A percentile compares a stretch with the other conserved stretches of the same genome.
phyloP scores from a whole-genome alignment of 1,140 invertebrate genomes.

The Drosophila parvula region DNA sequence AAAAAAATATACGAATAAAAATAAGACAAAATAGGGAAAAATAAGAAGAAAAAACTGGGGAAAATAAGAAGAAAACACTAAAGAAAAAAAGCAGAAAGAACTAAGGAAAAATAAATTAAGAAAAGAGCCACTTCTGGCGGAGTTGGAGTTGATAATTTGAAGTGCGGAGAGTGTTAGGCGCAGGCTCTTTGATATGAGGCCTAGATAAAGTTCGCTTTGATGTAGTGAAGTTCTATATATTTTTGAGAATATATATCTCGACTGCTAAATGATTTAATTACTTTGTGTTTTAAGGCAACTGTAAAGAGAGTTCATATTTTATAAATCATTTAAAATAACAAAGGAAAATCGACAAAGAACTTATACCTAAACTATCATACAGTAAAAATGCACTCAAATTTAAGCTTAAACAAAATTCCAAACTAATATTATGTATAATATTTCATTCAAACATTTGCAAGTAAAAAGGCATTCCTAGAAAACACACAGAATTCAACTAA shows the following conservation, averaged over 20 bases:
- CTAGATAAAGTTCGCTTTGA: constrained; percentile 60
- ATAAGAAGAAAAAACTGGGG: background rate
- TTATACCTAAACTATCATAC: background rate
- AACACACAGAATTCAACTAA: background rate
- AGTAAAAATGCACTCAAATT: background rate
- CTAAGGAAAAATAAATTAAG: background rate
- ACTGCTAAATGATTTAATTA: constrained; percentile 12
- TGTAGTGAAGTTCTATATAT: constrained; percentile 14
- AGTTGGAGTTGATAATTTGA: background rate
- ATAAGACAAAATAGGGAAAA: too few species aligned
- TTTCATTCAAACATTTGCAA: background rate
- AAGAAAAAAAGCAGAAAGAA: background rate
- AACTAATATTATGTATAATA: too few species aligned
- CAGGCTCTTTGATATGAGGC: constrained; percentile 44
- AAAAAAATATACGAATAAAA: background rate
- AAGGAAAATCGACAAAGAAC: background rate
- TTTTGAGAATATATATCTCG: background rate
- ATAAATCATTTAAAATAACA: background rate
- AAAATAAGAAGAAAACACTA: background rate
- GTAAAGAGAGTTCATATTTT: too few species aligned
- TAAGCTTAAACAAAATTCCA: too few species aligned
- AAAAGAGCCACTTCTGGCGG: background rate
- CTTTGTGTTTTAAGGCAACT: background rate
- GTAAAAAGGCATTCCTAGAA: background rate
- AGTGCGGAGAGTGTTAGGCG: constrained; percentile 31